phyloP scores from a whole-genome alignment of 2,797 vertebrate species.

The Discoglossus pictus region DNA sequence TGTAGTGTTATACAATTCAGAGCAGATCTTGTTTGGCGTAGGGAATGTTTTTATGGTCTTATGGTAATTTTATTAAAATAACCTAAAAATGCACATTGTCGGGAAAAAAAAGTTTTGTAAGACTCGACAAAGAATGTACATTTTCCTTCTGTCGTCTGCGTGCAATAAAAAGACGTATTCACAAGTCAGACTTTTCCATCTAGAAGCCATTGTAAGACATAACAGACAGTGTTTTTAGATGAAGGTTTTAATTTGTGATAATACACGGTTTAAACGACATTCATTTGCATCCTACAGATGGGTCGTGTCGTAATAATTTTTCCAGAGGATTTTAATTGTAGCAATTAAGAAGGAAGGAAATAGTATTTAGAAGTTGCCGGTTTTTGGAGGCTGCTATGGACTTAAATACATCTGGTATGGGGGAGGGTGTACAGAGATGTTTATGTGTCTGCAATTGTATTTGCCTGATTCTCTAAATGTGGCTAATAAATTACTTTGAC shows the following conservation, averaged over 20 bases:
- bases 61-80: no score
- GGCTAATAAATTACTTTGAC: slow-evolving; percentile 5
- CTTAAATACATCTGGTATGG: slow-evolving; percentile 28
- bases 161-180: background rate
- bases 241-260: slow-evolving; percentile 30
- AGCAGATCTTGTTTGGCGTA: background rate
- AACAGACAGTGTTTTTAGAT: background rate
- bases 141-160: slow-evolving; percentile 8
- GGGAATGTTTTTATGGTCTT: background rate
- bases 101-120: slow-evolving; percentile 5
- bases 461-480: background rate
- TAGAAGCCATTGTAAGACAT: background rate
- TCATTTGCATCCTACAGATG: slow-evolving; percentile 47
- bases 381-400: slow-evolving; percentile 22
- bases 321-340: slow-evolving; percentile 43
- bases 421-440: slow-evolving; percentile 1
- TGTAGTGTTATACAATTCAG: no score
- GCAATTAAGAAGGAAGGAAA: slow-evolving; percentile 48
- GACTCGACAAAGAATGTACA: slow-evolving; percentile 1
- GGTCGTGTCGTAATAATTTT: slow-evolving; percentile 41
- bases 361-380: slow-evolving; percentile 18
- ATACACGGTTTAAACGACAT: slow-evolving; percentile 17
- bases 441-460: slow-evolving; percentile 16
- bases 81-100: no score
- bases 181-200: background rate